Conservation (phyloP, 2,888 invertebrate genomes). For the Drosophila mayaguana region DNA sequence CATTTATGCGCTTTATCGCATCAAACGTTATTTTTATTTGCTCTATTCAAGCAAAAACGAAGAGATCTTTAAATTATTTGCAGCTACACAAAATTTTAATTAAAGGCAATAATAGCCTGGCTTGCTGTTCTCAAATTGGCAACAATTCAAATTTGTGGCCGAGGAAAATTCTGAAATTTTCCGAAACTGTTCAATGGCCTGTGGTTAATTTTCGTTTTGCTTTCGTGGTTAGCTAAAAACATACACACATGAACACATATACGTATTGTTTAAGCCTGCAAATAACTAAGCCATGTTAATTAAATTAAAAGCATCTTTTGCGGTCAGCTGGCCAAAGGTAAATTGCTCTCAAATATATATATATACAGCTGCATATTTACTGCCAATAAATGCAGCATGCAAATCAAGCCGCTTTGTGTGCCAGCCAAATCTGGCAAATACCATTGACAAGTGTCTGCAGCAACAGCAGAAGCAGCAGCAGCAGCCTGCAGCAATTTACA, state of each 20-base stretch:
- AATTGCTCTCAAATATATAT: constrained; percentile 21
- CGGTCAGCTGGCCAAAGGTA: constrained; percentile 35
- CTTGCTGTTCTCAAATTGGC: constrained; percentile 6
- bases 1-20: constrained; percentile 57
- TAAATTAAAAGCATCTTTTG: constrained; percentile 52
- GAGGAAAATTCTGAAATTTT: neutral
- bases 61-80: constrained; percentile 11
- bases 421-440: constrained; percentile 38
- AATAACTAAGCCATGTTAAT: constrained; percentile 43
- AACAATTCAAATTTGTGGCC: constrained; percentile 5
- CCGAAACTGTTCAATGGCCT: constrained; percentile 21
- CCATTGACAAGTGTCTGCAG: constrained; percentile 43
- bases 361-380: neutral
- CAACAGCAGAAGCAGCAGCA: constrained; percentile 23
- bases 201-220: constrained; percentile 21
- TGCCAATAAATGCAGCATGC: constrained; percentile 36
- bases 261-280: constrained; percentile 3
- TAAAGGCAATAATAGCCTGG: neutral
- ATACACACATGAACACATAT: neutral
- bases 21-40: constrained; percentile 19
- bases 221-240: constrained; percentile 14
- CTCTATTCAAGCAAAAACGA: neutral
- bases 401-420: constrained; percentile 14
- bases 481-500: constrained; percentile 44
- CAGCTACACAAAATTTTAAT: neutral